Percentiles rank a stretch among this genome's conserved stretches.
Evolutionary conservation across 2,113 vertebrate genomes (phyloP).

Genomic region (Girardinichthys multiradiatus): DNA sequence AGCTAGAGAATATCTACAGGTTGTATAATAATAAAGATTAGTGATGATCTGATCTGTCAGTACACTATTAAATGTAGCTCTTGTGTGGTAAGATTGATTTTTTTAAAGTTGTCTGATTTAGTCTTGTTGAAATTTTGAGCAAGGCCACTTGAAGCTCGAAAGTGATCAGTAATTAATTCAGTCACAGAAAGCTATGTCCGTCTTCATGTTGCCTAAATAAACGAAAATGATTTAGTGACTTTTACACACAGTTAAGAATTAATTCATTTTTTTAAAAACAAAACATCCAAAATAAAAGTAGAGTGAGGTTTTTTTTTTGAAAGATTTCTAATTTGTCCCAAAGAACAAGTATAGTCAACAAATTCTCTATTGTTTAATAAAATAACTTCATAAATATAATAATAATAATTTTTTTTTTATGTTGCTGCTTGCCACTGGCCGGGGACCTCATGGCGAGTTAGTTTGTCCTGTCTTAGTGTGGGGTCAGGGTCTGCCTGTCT

Average conservation of each 20-base stretch:
- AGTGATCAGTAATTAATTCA: not conserved
- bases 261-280: not conserved
- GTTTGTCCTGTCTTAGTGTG: too few relatives aligned
- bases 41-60: conserved; percentile 33
- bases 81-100: conserved; percentile 30
- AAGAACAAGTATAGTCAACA: too few relatives aligned
- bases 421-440: too few relatives aligned
- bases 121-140: not conserved
- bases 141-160: not conserved
- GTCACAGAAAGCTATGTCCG: not conserved
- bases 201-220: not conserved
- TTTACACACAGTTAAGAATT: too few relatives aligned
- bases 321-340: not conserved
- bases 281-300: not conserved
- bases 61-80: conserved; percentile 50
- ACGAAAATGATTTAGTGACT: not conserved
- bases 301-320: not conserved
- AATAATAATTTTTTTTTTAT: too few relatives aligned
- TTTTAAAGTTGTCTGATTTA: conserved; percentile 17
- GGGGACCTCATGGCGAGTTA: too few relatives aligned
- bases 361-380: too few relatives aligned
- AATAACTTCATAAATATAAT: too few relatives aligned
- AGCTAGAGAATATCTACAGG: conserved; percentile 54
- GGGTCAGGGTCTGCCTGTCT: too few relatives aligned
- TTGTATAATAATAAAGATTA: conserved; percentile 66